phyloP scores from a whole-genome alignment of 2,797 vertebrate species.

The Melanotaenia trifasciata region DNA sequence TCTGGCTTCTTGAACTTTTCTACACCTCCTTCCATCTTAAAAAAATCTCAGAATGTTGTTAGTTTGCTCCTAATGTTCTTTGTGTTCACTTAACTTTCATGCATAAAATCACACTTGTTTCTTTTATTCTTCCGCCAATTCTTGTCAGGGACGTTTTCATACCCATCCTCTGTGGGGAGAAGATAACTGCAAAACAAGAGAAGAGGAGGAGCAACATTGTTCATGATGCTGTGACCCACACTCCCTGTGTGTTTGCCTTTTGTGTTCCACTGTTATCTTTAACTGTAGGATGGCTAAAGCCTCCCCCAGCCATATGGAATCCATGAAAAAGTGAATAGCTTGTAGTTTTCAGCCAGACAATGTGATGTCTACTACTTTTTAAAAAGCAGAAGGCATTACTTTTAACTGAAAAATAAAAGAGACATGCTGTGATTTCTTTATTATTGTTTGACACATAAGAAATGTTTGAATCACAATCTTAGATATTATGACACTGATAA shows the following conservation, averaged over 20 bases:
- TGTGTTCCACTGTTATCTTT: conserved; percentile 8
- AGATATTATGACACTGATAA: background rate
- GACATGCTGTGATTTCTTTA: background rate
- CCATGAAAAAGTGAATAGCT: no score
- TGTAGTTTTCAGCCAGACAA: background rate
- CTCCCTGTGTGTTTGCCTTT: conserved; percentile 11
- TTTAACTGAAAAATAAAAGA: background rate
- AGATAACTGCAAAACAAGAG: conserved; percentile 32
- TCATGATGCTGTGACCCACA: conserved; percentile 9
- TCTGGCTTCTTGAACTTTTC: background rate
- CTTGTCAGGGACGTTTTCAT: conserved; percentile 27
- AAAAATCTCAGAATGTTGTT: background rate
- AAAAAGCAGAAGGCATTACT: background rate
- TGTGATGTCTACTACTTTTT: background rate
- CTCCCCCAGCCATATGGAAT: background rate
- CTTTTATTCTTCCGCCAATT: conserved; percentile 18
- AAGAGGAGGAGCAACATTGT: conserved; percentile 28
- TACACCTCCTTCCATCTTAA: background rate
- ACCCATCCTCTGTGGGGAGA: conserved; percentile 27
- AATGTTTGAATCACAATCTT: background rate
- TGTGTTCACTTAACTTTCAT: conserved; percentile 9
- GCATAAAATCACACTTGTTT: background rate
- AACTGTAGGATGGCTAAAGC: conserved; percentile 1
- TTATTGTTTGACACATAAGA: background rate
- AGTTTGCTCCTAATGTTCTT: conserved; percentile 7